phyloP scores from a whole-genome alignment of 2,797 vertebrate species.

The Okamejei kenojei region DNA sequence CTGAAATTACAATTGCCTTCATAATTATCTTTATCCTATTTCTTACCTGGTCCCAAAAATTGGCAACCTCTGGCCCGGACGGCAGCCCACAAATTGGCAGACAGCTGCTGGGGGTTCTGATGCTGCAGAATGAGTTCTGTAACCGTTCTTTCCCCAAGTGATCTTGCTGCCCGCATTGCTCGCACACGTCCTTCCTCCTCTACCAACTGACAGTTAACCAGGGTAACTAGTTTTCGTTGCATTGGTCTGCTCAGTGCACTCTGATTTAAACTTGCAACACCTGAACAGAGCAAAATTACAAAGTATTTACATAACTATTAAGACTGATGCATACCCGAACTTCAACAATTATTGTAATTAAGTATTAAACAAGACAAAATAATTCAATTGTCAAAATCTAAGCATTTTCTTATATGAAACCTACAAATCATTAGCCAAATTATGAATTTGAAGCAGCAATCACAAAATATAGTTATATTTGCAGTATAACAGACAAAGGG shows the following conservation, averaged over 20 bases:
- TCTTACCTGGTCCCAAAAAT: constrained; percentile 86
- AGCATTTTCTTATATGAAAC: background rate
- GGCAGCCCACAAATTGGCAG: constrained; percentile 91
- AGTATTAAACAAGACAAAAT: constrained; percentile 39
- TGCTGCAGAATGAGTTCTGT: constrained; percentile 91
- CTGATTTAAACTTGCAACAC: constrained; percentile 74
- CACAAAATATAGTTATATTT: background rate
- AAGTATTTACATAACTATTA: constrained; percentile 26
- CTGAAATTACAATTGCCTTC: background rate
- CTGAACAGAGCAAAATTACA: constrained; percentile 49
- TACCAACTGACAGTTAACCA: constrained; percentile 92
- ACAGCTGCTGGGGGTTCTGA: constrained; percentile 93
- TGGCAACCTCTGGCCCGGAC: constrained; percentile 88
- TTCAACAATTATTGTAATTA: constrained; percentile 37
- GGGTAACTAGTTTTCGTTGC: constrained; percentile 90
- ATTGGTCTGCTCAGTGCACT: constrained; percentile 89
- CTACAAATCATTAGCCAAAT: background rate
- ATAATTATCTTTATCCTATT: background rate
- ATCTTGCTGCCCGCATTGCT: constrained; percentile 80
- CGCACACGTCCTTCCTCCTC: constrained; percentile 87
- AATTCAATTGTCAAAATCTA: background rate
- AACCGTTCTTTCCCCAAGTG: constrained; percentile 83
- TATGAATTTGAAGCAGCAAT: background rate
- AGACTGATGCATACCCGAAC: background rate
- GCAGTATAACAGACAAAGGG: background rate